Conservation (phyloP, 2,113 vertebrate species). For the Acrocephalus arundinaceus region DNA sequence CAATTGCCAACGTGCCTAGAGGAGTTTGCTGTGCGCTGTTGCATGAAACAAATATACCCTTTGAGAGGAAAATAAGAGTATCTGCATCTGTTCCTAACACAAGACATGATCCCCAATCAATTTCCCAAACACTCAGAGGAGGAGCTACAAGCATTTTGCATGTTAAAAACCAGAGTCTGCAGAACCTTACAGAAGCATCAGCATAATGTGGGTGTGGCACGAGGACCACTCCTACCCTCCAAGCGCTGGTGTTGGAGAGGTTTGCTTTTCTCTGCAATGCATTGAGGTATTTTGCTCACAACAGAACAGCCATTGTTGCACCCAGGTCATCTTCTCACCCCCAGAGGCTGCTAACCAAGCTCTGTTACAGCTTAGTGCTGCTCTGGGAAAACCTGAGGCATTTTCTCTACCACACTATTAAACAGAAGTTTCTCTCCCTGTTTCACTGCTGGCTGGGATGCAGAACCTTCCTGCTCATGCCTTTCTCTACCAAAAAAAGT, state of each 20-base stretch:
- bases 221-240: not conserved
- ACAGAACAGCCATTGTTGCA: not conserved
- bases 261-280: not conserved
- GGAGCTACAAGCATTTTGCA: not conserved
- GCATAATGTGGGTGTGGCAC: not conserved
- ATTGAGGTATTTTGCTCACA: not conserved
- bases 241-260: not conserved
- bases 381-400: not conserved
- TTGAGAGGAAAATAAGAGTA: not conserved
- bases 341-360: not conserved
- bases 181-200: not conserved
- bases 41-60: not conserved
- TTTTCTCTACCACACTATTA: not conserved
- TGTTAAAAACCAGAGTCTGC: not conserved
- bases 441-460: not conserved
- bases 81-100: not conserved
- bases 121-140: not conserved
- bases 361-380: not conserved
- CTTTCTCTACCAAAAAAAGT: not conserved
- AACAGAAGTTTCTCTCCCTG: not conserved
- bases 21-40: no score
- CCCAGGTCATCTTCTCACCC: not conserved
- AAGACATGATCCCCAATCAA: not conserved
- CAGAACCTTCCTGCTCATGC: not conserved
- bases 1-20: fast-evolving